Conservation (phyloP, 2,888 invertebrate genomes). For the Caenorhabditis panamensis region DNA sequence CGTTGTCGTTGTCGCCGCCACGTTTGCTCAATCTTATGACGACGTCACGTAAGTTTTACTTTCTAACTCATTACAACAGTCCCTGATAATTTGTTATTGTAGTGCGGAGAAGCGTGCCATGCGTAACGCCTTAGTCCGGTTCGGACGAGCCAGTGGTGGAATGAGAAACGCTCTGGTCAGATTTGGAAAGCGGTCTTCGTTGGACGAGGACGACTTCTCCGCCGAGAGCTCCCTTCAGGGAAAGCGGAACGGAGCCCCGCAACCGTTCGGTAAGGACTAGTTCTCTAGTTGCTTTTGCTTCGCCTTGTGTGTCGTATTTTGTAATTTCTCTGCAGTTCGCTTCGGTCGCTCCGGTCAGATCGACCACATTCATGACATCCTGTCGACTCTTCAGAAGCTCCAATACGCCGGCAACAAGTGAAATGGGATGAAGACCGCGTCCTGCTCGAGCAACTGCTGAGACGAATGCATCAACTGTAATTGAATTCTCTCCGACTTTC, state of each 20-base stretch:
- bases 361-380: conserved; percentile 76
- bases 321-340: conserved; percentile 65
- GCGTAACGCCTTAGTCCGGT: conserved; percentile 76
- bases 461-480: conserved; percentile 47
- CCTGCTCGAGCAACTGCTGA: conserved; percentile 40
- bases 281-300: conserved; percentile 11
- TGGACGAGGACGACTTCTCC: conserved; percentile 61
- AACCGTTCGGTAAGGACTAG: conserved; percentile 71
- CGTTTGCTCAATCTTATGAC: conserved; percentile 61
- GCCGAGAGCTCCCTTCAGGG: conserved; percentile 64
- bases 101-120: conserved; percentile 75
- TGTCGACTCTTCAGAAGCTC: conserved; percentile 72
- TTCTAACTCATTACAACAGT: background rate
- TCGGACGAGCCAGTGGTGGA: conserved; percentile 73
- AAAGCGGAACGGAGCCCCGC: conserved; percentile 75
- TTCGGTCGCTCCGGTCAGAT: conserved; percentile 74
- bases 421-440: conserved; percentile 43
- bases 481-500: background rate
- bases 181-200: conserved; percentile 72
- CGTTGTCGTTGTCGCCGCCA: conserved; percentile 52
- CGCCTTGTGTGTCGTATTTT: conserved; percentile 20
- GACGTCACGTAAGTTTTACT: conserved; percentile 46
- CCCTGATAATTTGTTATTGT: background rate
- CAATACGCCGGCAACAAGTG: conserved; percentile 69
- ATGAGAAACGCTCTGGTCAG: conserved; percentile 75